phyloP scores from a whole-genome alignment of 2,888 invertebrate species.

The Lysandra coridon region DNA sequence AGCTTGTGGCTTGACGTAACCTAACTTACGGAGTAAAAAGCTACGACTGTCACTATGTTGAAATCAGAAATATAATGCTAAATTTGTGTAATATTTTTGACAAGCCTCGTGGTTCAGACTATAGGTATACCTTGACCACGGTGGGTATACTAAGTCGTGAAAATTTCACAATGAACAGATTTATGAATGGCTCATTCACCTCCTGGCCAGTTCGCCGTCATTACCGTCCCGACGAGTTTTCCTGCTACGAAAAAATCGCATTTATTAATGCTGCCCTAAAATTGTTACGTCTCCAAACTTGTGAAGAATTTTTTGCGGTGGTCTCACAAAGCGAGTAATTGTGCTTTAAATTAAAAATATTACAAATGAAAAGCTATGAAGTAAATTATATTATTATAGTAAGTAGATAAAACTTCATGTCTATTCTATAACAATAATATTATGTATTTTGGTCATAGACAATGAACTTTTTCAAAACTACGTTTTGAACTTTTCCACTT shows the following conservation, averaged over 20 bases:
- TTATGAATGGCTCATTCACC: constrained; percentile 41
- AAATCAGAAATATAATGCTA: background rate
- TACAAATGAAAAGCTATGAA: too few species aligned
- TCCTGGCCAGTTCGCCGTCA: background rate
- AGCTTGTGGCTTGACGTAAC: too few species aligned
- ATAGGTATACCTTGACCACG: background rate
- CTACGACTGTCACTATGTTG: background rate
- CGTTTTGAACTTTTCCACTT: too few species aligned
- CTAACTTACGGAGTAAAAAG: too few species aligned
- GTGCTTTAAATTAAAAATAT: too few species aligned
- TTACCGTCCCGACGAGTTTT: constrained; percentile 23
- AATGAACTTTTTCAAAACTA: too few species aligned
- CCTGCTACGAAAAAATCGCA: constrained; percentile 22
- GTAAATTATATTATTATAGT: too few species aligned
- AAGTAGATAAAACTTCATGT: too few species aligned
- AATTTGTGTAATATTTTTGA: too few species aligned
- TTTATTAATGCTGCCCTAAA: constrained; percentile 28
- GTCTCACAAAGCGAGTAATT: background rate
- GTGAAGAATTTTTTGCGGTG: background rate
- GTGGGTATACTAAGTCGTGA: background rate
- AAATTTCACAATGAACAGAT: constrained; percentile 37
- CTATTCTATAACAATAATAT: too few species aligned
- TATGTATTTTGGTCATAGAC: too few species aligned
- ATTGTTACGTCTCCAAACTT: constrained; percentile 3
- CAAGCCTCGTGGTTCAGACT: too few species aligned